phyloP scores from a whole-genome alignment of 2,113 vertebrate genomes.

The Astatotilapia flaviijosephi region DNA sequence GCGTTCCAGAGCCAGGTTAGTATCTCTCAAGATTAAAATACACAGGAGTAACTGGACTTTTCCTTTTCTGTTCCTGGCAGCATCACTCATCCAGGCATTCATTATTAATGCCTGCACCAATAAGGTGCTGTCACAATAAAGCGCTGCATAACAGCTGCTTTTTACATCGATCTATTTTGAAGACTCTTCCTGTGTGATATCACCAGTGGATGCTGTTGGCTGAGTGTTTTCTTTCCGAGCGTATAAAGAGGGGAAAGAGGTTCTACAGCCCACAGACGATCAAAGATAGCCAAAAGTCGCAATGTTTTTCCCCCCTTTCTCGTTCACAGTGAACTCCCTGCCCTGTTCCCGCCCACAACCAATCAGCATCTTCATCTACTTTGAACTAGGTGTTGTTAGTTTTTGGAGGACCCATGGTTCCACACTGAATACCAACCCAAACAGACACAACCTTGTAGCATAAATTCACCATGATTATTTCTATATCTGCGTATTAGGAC shows the following conservation, averaged over 20 bases:
- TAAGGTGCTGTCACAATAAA: conserved; percentile 15
- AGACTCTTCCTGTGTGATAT: not conserved
- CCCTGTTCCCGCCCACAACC: not conserved
- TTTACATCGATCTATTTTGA: conserved; percentile 47
- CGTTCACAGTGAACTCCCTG: not conserved
- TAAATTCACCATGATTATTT: not conserved
- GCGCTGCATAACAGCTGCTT: conserved; percentile 7
- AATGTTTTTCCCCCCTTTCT: not conserved
- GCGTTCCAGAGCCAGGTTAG: conserved; percentile 88
- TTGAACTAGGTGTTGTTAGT: not conserved
- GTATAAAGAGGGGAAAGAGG: not conserved
- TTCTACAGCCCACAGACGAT: not conserved
- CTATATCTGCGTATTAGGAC: not conserved
- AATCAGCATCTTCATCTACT: not conserved
- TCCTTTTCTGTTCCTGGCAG: not conserved
- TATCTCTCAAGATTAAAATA: not conserved
- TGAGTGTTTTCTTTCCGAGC: not conserved
- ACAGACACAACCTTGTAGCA: not conserved
- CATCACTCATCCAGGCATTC: conserved; percentile 2
- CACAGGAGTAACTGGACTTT: not conserved
- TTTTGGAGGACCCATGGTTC: not conserved
- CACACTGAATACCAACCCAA: not conserved
- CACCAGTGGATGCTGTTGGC: not conserved
- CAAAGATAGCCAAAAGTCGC: not conserved
- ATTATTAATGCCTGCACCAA: conserved; percentile 41